These are phyloP conservation scores for Andrena dorsata DNA, from an alignment of 2,888 invertebrate species.

Conservation along the genomic window DNA sequence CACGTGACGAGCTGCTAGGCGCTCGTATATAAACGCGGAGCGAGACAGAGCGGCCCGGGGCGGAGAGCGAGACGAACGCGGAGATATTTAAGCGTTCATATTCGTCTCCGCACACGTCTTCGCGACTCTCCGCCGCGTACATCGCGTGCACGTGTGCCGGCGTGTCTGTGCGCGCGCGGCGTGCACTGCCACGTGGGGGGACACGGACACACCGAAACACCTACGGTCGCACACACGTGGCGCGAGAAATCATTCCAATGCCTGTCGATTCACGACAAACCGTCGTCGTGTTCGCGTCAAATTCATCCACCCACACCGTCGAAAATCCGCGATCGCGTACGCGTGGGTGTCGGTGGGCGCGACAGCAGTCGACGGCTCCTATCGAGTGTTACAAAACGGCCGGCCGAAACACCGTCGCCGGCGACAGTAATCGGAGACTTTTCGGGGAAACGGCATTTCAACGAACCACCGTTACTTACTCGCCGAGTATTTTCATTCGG, in stretches of 20 bases:
- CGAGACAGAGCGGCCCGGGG: slow-evolving; percentile 9
- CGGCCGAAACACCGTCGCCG: not conserved
- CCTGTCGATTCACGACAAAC: slow-evolving; percentile 57
- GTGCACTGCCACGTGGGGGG: slow-evolving; percentile 40
- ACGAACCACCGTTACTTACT: not conserved
- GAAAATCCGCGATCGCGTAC: slow-evolving; percentile 52
- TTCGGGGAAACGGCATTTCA: not conserved
- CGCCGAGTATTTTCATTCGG: too few relatives aligned
- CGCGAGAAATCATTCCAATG: slow-evolving; percentile 54
- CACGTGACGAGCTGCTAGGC: slow-evolving; percentile 81
- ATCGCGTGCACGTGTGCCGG: not conserved
- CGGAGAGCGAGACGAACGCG: slow-evolving; percentile 1
- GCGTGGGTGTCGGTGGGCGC: slow-evolving; percentile 10
- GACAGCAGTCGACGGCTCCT: slow-evolving; percentile 51
- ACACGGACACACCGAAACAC: slow-evolving; percentile 25
- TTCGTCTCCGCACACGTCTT: slow-evolving; percentile 44
- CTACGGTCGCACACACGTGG: slow-evolving; percentile 27
- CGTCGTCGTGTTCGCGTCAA: slow-evolving; percentile 26
- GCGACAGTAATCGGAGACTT: not conserved
- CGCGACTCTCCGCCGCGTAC: not conserved
- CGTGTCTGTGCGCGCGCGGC: not conserved
- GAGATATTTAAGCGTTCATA: slow-evolving; percentile 44
- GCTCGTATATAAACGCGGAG: slow-evolving; percentile 54
- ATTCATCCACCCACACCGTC: slow-evolving; percentile 44
- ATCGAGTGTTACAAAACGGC: slow-evolving; percentile 54